These are phyloP conservation scores for Linnaemya tessellans DNA, from an alignment of 2,888 invertebrate species.

Conservation along the genomic window DNA sequence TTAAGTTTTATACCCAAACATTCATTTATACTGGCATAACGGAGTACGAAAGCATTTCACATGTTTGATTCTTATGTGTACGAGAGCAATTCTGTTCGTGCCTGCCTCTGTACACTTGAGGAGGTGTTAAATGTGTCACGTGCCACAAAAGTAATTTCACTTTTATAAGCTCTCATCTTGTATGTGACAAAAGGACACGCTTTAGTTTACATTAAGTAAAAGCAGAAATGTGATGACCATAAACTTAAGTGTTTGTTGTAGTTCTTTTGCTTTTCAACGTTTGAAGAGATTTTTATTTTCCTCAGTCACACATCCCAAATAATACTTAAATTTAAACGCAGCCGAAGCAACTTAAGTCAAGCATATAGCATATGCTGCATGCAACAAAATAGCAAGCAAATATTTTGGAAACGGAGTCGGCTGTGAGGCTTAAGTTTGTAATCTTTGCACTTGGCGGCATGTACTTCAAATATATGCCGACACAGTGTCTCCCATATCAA, in stretches of 20 bases:
- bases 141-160: constrained; percentile 79
- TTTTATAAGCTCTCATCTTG: constrained; percentile 70
- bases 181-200: constrained; percentile 70
- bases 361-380: not conserved
- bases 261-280: constrained; percentile 47
- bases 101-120: constrained; percentile 60
- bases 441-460: too few relatives aligned
- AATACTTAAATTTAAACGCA: constrained; percentile 11
- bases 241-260: constrained; percentile 63
- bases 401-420: not conserved
- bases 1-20: constrained; percentile 52
- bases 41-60: constrained; percentile 29
- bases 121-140: constrained; percentile 80
- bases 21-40: constrained; percentile 3
- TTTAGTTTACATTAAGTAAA: constrained; percentile 66
- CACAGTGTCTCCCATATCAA: too few relatives aligned
- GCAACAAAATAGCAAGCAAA: not conserved
- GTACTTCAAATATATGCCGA: too few relatives aligned
- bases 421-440: too few relatives aligned
- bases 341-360: constrained; percentile 1
- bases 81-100: not conserved
- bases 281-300: constrained; percentile 60
- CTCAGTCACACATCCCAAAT: constrained; percentile 28
- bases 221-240: constrained; percentile 57
- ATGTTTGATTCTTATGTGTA: not conserved